phyloP scores from a whole-genome alignment of 2,113 vertebrate genomes.

The Struthidea cinerea region DNA sequence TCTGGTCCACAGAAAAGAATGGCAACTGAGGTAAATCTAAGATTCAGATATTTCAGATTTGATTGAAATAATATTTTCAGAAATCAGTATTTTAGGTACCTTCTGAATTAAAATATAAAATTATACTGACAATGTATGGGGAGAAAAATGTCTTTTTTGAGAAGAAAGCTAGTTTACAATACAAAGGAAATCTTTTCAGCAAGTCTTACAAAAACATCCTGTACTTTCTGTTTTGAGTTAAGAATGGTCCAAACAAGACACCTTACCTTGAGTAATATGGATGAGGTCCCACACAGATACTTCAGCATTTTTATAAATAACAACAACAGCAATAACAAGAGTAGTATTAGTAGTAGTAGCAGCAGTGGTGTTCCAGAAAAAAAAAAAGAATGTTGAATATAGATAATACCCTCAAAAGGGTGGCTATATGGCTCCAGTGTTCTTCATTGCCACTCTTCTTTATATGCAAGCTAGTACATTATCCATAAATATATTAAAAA shows the following conservation, averaged over 20 bases:
- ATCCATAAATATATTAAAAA: neutral
- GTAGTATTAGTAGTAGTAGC: neutral
- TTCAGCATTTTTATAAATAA: neutral
- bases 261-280: neutral
- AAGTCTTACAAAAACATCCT: neutral
- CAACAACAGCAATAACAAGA: fast-evolving
- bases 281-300: neutral
- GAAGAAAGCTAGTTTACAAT: neutral
- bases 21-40: neutral
- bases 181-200: neutral
- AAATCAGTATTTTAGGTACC: neutral
- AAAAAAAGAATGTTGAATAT: neutral
- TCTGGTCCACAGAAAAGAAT: neutral
- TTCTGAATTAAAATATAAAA: neutral
- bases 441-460: neutral
- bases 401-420: neutral
- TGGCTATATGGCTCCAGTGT: neutral
- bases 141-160: neutral
- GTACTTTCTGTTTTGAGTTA: neutral
- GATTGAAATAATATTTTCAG: neutral
- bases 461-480: neutral
- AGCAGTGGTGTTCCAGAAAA: neutral
- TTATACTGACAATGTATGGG: neutral
- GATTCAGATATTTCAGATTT: neutral
- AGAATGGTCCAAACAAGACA: neutral